Evolutionary conservation across 2,797 vertebrate genomes (phyloP).

Genomic region (Acanthurus leucopareius): DNA sequence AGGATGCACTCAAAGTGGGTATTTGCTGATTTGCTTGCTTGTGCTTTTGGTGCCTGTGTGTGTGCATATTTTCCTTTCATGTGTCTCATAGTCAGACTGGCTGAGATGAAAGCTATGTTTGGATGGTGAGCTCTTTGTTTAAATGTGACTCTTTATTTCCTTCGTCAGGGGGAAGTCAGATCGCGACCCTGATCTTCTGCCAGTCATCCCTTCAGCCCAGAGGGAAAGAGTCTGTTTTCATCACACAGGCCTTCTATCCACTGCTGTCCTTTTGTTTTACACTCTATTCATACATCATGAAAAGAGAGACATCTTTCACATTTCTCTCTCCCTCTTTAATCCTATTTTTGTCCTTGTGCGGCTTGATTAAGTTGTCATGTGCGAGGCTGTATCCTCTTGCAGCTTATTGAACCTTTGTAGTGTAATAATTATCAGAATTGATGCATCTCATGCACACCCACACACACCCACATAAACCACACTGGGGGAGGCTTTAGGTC

Average conservation of each 20-base stretch:
- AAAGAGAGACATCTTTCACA: conserved; percentile 57
- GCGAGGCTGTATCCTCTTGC: conserved; percentile 36
- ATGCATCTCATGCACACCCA: conserved; percentile 33
- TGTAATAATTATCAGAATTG: conserved; percentile 62
- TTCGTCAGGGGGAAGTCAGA: conserved; percentile 64
- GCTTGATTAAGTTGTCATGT: conserved; percentile 76
- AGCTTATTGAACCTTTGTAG: conserved; percentile 52
- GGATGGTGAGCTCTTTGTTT: conserved; percentile 63
- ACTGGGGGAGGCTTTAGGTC: conserved; percentile 49
- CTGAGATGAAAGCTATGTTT: conserved; percentile 65
- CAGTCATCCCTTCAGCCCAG: conserved; percentile 72
- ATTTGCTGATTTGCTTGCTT: conserved; percentile 55
- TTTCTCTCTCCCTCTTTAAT: conserved; percentile 61
- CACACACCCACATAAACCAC: conserved; percentile 6
- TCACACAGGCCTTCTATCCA: conserved; percentile 57
- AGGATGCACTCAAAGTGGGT: conserved; percentile 47
- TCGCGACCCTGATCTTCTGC: conserved; percentile 67
- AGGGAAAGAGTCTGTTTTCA: conserved; percentile 70
- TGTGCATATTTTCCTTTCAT: conserved; percentile 48
- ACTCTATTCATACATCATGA: conserved; percentile 73
- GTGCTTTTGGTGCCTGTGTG: conserved; percentile 23
- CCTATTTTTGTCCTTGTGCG: conserved; percentile 67
- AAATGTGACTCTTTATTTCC: conserved; percentile 73
- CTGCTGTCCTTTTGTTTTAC: conserved; percentile 75
- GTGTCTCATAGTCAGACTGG: conserved; percentile 46